phyloP scores from a whole-genome alignment of 2,113 vertebrate genomes.

The Apeltes quadracus region DNA sequence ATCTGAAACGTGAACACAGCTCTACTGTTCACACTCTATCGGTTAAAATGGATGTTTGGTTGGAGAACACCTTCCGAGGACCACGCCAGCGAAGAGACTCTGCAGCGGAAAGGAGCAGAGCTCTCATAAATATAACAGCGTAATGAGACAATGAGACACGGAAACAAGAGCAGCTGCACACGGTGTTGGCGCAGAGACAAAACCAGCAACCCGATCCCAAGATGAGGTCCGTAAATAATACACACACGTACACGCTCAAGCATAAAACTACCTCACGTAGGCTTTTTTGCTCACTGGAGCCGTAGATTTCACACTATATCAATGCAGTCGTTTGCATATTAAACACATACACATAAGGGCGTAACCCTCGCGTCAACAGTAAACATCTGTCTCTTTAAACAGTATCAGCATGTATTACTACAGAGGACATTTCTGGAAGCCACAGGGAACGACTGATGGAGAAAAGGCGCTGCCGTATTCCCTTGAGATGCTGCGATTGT shows the following conservation, averaged over 20 bases:
- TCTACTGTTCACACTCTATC: too few species aligned
- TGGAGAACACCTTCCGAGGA: too few species aligned
- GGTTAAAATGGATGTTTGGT: too few species aligned
- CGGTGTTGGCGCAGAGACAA: constrained; percentile 31
- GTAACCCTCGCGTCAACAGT: too few species aligned
- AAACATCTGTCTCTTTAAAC: too few species aligned
- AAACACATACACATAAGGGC: neutral
- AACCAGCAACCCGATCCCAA: constrained; percentile 1
- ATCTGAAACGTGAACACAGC: constrained; percentile 15
- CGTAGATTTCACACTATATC: constrained; percentile 8
- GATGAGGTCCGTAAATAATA: constrained; percentile 25
- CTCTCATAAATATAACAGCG: constrained; percentile 15
- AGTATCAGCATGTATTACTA: constrained; percentile 26
- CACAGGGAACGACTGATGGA: constrained; percentile 19
- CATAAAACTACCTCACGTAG: constrained; percentile 14
- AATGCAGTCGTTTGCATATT: neutral
- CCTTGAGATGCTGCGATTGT: constrained; percentile 27
- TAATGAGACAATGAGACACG: constrained; percentile 36
- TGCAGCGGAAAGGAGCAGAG: neutral
- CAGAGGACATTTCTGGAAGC: constrained; percentile 34
- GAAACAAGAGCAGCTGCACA: neutral
- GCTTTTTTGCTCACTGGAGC: constrained; percentile 3
- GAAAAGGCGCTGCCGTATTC: constrained; percentile 19
- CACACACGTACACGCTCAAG: constrained; percentile 7
- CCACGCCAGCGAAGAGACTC: too few species aligned